phyloP scores from a whole-genome alignment of 2,888 invertebrate species.

The Watsonalla cultraria region DNA sequence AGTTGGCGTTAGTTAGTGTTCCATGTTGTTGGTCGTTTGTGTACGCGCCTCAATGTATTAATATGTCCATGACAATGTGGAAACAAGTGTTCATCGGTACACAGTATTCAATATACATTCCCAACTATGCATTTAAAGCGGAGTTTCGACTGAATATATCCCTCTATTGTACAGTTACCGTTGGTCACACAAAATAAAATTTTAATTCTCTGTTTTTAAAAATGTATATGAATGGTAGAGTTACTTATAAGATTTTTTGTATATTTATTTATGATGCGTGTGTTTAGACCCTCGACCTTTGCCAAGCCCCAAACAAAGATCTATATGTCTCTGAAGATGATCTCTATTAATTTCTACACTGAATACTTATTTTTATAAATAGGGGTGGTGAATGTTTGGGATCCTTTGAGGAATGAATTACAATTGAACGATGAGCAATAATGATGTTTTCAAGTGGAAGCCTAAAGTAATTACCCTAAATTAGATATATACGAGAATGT shows the following conservation, averaged over 20 bases:
- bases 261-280: constrained; percentile 65
- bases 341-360: background rate
- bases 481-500: background rate
- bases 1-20: no score
- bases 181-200: constrained; percentile 20
- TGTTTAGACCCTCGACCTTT: constrained; percentile 22
- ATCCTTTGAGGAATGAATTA: constrained; percentile 1
- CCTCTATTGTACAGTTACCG: constrained; percentile 18
- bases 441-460: background rate
- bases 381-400: background rate
- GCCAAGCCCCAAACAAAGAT: background rate
- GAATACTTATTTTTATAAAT: background rate
- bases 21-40: background rate
- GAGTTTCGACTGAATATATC: constrained; percentile 19
- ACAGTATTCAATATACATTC: constrained; percentile 21
- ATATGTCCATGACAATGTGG: constrained; percentile 27
- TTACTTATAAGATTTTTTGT: constrained; percentile 36
- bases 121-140: constrained; percentile 24
- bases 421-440: background rate
- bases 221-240: constrained; percentile 25
- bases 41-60: background rate
- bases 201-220: constrained; percentile 4
- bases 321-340: background rate
- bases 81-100: background rate
- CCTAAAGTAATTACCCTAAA: background rate